Base-by-base conservation (phyloP, 2,113 vertebrate species). In the Hippolais icterina region DNA sequence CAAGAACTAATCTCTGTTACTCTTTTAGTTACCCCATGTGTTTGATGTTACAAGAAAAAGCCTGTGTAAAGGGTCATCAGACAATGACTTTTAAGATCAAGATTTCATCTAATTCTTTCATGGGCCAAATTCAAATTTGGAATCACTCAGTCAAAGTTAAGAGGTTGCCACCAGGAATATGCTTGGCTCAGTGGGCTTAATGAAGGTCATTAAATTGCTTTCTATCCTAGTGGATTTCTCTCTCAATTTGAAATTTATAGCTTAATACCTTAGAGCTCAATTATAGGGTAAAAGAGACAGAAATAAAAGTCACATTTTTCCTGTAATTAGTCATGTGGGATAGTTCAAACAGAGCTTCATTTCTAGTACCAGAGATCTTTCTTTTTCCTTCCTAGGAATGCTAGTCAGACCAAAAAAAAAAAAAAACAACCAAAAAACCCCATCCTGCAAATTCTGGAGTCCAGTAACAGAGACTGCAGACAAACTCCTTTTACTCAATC, bases 271-370 rank as follows among this genome's bases (percentile, higher is more conserved):
- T 56, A 85, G 75, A 90, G 60, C 18, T 80, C 81, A 92, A 68
- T 86, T 86, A 81, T 5, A 69, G 11, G 41, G 78, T 33, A 59
- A 87, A 89, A 96, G 15, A 95, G 63, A 91, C 39, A 90, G 57
- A 60, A 87, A 87, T 77, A 85, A 89, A 95, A 92, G 20, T 68
- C 63, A 89, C 37, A 85, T 35, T 39, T 89, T 84, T 89, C n/a
- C 74, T 85, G 35, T 91, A 89, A 79, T 84, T 57, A 92, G 46
- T 61, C 84, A 72, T 3, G 11, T 77, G 75, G 63, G 75, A 91
- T 10, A 81, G 31, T 80, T 89, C 79, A 89, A 89, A 92, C 35
- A 93, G 70, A 92, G 29, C 28, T 87, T 85, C 47, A 83, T 59
- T 88, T 76, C 75, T 47, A 44, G 66, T 75, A 61, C 65, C 57